Evolutionary conservation across 2,888 invertebrate genomes (phyloP).

Genomic region (Cosmia pyralina): DNA sequence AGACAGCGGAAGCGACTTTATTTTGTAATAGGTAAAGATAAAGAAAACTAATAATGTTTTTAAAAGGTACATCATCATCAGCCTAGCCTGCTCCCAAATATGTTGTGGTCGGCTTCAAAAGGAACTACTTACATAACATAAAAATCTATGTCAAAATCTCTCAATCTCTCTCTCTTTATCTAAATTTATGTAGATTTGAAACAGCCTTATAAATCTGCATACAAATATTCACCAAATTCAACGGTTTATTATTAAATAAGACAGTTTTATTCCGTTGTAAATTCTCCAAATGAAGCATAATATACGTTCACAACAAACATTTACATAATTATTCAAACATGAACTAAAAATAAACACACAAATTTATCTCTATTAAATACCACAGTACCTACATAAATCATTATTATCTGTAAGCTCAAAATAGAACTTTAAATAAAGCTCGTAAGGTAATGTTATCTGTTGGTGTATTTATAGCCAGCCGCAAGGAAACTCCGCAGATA

Average conservation of each 20-base stretch:
- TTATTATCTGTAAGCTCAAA: constrained; percentile 37
- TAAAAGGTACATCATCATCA: background rate
- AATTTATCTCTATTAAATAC: constrained; percentile 8
- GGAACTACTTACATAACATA: background rate
- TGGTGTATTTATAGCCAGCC: constrained; percentile 47
- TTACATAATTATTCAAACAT: constrained; percentile 27
- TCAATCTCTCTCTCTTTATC: background rate
- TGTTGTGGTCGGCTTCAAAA: background rate
- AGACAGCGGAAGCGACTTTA: no score
- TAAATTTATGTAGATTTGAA: background rate
- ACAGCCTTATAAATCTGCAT: background rate
- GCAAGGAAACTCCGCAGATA: constrained; percentile 50
- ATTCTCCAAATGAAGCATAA: background rate
- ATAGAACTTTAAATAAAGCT: constrained; percentile 49
- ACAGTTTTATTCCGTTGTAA: background rate
- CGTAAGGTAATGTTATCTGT: constrained; percentile 48
- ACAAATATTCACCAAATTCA: constrained; percentile 1
- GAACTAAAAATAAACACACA: constrained; percentile 12
- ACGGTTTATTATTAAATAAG: background rate
- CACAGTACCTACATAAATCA: constrained; percentile 28
- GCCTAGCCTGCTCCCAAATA: background rate
- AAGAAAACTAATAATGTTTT: background rate
- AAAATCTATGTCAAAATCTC: background rate
- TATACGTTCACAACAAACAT: background rate
- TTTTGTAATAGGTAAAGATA: no score